phyloP scores from a whole-genome alignment of 2,113 vertebrate species.

The Syngnathus scovelli region DNA sequence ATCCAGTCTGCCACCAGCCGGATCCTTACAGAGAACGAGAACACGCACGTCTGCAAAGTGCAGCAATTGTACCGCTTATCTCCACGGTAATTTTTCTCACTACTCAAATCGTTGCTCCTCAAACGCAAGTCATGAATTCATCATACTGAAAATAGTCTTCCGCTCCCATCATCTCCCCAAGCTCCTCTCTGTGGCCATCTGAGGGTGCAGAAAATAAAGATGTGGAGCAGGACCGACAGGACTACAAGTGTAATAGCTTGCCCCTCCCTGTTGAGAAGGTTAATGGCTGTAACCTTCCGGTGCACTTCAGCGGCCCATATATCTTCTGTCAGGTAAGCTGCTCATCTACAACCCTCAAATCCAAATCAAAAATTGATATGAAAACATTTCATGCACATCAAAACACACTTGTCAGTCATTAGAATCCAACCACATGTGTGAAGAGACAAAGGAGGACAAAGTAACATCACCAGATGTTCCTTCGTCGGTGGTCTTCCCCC shows the following conservation, averaged over 20 bases:
- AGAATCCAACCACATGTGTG: background rate
- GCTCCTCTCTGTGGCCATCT: constrained; percentile 7
- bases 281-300: constrained; percentile 8
- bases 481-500: background rate
- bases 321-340: constrained; percentile 56
- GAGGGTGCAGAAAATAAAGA: background rate
- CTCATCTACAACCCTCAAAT: background rate
- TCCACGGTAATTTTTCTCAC: constrained; percentile 31
- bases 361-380: background rate
- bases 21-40: constrained; percentile 24
- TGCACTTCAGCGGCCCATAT: constrained; percentile 59
- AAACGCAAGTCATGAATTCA: background rate
- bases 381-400: too few species aligned
- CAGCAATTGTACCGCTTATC: constrained; percentile 22
- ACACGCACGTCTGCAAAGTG: constrained; percentile 26
- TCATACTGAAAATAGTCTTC: background rate
- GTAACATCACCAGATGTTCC: background rate
- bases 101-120: background rate
- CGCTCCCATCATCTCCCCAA: constrained; percentile 25
- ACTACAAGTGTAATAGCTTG: constrained; percentile 7
- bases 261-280: background rate
- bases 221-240: constrained; percentile 14
- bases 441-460: constrained; percentile 3
- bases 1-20: constrained; percentile 17
- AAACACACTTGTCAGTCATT: background rate